Base-by-base conservation (phyloP, 2,888 invertebrate genomes). In the Leptinotarsa peninsularis region DNA sequence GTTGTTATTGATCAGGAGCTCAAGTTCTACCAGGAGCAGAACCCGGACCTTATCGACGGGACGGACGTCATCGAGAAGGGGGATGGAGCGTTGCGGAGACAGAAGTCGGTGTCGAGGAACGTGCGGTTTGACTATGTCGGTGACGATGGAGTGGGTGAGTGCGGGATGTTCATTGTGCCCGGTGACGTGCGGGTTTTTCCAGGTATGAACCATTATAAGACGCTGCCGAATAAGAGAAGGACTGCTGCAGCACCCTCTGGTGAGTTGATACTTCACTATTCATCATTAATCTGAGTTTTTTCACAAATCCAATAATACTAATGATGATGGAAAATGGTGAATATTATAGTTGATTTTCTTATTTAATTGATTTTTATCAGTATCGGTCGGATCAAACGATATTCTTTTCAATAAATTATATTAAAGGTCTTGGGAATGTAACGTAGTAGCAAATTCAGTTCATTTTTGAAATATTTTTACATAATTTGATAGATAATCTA, bases 31-130 rank as follows among this genome's bases (percentile, higher is more conserved):
- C 89, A 88, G 77, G 94, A 94, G 86, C 93, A 93, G 88, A 94
- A 94, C 88, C 94, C 94, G 73, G 94, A 95, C 89, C 90, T 95
- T 86, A 93, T 95, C 86, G 94, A 93, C 88, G 94, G 94, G 85
- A 93, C 93, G 81, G 94, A 94, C 89, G 93, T 90, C 79, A 90
- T 90, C 1, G 90, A 80, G 58, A 76, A 81, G 33, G 67, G 79
- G 21, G 82, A 79, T 73, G 81, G 78, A 17, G 67, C 79, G 58
- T 52, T 76, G 27, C 66, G 72, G 52, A 79, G 78, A 66, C 76
- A 79, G 52, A 74, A 75, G 60, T 73, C 79, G 49, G 54, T 75
- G 1, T 49, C 71, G 58, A 78, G 77, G 66, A 77, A 76, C 66
- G 63, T 78, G 50, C 75, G 69, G 50, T 79, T 68, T 52, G 76